Percentiles rank a stretch among this genome's conserved stretches.
phyloP scores from a whole-genome alignment of 2,888 invertebrate species.

The Napeogenes inachia region DNA sequence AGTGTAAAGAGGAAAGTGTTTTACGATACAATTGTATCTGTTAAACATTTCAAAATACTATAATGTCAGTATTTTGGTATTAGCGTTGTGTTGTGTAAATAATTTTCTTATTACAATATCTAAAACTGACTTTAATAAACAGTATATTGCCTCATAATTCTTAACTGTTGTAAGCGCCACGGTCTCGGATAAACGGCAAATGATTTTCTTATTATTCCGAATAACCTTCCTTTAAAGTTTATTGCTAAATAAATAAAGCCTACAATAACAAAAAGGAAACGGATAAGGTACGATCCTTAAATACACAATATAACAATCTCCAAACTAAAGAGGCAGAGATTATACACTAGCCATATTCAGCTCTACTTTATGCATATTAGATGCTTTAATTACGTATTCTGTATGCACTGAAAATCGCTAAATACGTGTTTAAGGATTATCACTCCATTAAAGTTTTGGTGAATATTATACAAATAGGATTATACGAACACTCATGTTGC shows the following conservation, averaged over 20 bases:
- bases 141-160: no score
- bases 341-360: not conserved
- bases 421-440: conserved; percentile 17
- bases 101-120: no score
- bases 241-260: not conserved
- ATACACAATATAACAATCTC: not conserved
- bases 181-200: no score
- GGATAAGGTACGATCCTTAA: not conserved
- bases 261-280: not conserved
- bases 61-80: no score
- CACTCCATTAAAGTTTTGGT: conserved; percentile 12
- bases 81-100: no score
- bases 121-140: no score
- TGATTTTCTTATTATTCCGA: no score
- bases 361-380: conserved; percentile 23
- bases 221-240: no score
- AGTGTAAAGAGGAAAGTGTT: no score
- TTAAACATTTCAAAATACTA: no score
- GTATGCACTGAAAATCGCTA: conserved; percentile 19
- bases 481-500: not conserved
- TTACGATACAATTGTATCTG: no score
- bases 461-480: conserved; percentile 24
- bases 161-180: no score
- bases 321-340: not conserved
- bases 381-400: conserved; percentile 20